Conservation (phyloP, 2,888 invertebrate species). For the Phortica magna region DNA sequence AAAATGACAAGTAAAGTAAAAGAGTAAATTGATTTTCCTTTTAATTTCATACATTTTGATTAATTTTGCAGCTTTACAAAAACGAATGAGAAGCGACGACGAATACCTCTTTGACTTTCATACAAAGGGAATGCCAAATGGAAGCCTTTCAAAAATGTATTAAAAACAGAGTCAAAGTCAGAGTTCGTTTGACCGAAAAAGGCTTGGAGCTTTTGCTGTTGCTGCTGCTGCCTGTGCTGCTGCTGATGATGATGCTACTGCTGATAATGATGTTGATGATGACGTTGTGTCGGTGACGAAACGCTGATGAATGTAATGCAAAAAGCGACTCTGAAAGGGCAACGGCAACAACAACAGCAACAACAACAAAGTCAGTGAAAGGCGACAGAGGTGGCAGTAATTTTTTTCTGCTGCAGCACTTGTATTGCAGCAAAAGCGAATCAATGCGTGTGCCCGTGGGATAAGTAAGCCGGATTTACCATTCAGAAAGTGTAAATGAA, state of each 20-base stretch:
- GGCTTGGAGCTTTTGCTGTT: constrained; percentile 15
- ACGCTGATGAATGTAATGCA: neutral
- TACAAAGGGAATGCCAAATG: constrained; percentile 69
- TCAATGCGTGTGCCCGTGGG: constrained; percentile 72
- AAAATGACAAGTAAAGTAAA: neutral
- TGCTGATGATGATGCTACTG: constrained; percentile 32
- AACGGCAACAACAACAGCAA: constrained; percentile 14
- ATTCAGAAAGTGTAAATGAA: constrained; percentile 75
- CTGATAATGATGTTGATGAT: constrained; percentile 41
- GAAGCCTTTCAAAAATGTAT: constrained; percentile 62
- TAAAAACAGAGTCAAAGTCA: constrained; percentile 40
- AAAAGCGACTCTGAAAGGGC: constrained; percentile 5
- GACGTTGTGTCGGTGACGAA: constrained; percentile 5
- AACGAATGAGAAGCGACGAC: constrained; percentile 44
- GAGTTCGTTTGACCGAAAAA: constrained; percentile 45
- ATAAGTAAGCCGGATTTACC: constrained; percentile 75
- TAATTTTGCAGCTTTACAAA: constrained; percentile 45
- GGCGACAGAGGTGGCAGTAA: constrained; percentile 2
- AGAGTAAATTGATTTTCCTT: constrained; percentile 53
- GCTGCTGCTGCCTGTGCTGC: constrained; percentile 1
- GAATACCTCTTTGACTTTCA: constrained; percentile 39
- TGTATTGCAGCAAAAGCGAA: constrained; percentile 56
- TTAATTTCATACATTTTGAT: constrained; percentile 69
- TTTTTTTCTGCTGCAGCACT: constrained; percentile 22
- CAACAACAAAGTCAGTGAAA: neutral